Percentiles rank a stretch among this genome's conserved stretches.
These are phyloP conservation scores for Petrocephalus sullivani DNA, from an alignment of 2,797 vertebrate genomes.

Conservation along the genomic window DNA sequence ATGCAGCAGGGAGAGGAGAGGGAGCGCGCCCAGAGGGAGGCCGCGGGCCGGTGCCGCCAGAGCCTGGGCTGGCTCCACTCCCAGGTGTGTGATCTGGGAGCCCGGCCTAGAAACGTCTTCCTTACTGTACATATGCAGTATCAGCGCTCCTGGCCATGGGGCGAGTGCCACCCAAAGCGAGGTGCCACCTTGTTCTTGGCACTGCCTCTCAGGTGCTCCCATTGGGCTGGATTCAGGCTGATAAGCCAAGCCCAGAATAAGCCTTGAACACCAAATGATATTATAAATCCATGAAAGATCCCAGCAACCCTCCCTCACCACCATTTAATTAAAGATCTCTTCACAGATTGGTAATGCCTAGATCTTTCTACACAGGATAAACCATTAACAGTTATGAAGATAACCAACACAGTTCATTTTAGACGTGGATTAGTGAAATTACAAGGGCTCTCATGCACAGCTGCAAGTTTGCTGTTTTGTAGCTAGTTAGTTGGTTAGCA, in stretches of 20 bases:
- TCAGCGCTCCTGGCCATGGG: background rate
- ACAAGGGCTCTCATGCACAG: background rate
- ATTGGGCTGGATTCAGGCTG: background rate
- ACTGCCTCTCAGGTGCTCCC: background rate
- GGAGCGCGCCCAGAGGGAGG: constrained; percentile 55
- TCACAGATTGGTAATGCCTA: background rate
- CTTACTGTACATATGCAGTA: background rate
- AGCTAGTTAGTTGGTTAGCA: background rate
- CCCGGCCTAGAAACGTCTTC: background rate
- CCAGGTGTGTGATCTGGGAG: constrained; percentile 52
- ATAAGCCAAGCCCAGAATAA: background rate
- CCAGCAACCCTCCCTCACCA: background rate
- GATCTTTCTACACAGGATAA: background rate
- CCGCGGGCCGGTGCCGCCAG: constrained; percentile 56
- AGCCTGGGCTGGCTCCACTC: constrained; percentile 57
- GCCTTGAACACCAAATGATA: background rate
- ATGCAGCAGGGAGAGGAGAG: constrained; percentile 58
- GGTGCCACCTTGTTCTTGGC: background rate
- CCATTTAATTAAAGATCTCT: background rate
- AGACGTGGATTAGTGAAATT: background rate
- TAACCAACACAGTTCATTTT: too few species aligned
- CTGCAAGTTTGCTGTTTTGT: background rate
- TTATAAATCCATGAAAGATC: background rate
- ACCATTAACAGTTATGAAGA: background rate
- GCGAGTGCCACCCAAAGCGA: background rate